Base-by-base conservation (phyloP, 1,140 invertebrate species). In the Octopus bimaculoides region DNA sequence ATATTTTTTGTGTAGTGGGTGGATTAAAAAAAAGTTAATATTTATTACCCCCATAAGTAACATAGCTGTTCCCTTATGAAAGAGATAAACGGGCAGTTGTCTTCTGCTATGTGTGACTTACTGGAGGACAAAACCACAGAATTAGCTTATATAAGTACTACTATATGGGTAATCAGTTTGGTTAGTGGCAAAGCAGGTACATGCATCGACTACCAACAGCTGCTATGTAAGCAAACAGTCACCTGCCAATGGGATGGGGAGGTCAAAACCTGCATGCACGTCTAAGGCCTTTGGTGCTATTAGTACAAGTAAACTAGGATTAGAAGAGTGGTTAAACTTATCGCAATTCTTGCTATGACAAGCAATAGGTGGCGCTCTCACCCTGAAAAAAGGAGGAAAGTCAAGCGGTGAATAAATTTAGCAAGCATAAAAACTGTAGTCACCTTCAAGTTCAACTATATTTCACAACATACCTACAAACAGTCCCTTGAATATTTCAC, bases 311-410 rank as follows among this genome's bases (percentile, higher is more conserved):
- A 71, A 20, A 71, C 66, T 71, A 71, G 66, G 52, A 75, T 75
- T 75, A 75, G 74, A 52, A 75, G 74, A 75, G 52, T 75, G 52
- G 74, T 75, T 52, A 75, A 52, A 75, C 74, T 75, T 75, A 75
- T 75, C 74, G 74, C 74, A 75, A 53, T 53, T 75, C 74, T 75
- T 75, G 74, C 74, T 75, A 52, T 75, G 41, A 14, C 74, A 75
- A 75, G 74, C 74, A 75, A 75, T 52, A 53, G 74, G 52, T 75
- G 74, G 26, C 52, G 55, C 41, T 79, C 82, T 83, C 78, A 83
- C 82, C 82, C 82, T 83, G 82, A 82, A 83, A 83, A 82, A 78
- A 80, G 78, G 75, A 79, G 80, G 78, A 83, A 80, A 80, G 71
- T 79, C 69, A 78, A 81, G 26, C n/a, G 6, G 66, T 9, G 8